Conservation (phyloP, 2,113 vertebrate genomes). For the Oplegnathus fasciatus region DNA sequence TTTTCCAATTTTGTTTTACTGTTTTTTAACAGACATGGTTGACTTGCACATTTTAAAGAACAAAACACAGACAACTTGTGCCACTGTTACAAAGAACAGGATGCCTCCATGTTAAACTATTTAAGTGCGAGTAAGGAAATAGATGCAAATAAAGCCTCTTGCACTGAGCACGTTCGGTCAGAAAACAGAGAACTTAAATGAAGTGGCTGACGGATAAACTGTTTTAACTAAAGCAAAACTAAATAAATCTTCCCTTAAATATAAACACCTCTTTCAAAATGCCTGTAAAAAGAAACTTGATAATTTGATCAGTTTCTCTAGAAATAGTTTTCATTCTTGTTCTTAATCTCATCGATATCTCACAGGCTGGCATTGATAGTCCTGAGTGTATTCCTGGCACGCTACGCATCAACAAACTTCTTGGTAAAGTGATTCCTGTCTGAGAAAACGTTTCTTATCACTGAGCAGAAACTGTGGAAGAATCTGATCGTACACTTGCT, state of each 20-base stretch:
- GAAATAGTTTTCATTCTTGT: slow-evolving; percentile 32
- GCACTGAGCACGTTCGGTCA: neutral
- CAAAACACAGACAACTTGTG: too few relatives aligned
- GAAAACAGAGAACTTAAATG: neutral
- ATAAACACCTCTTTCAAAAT: slow-evolving; percentile 11
- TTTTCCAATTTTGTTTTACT: too few relatives aligned
- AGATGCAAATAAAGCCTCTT: too few relatives aligned
- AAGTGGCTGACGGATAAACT: neutral
- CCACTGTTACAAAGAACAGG: too few relatives aligned
- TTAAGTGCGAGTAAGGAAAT: neutral
- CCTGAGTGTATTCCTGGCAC: slow-evolving; percentile 17
- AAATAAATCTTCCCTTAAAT: slow-evolving; percentile 5
- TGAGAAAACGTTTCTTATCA: slow-evolving; percentile 45
- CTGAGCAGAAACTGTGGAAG: slow-evolving; percentile 15
- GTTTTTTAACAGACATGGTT: too few relatives aligned
- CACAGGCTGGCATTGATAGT: neutral
- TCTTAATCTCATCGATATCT: slow-evolving; percentile 18
- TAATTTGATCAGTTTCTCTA: neutral
- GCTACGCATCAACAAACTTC: slow-evolving; percentile 4
- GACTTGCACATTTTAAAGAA: too few relatives aligned
- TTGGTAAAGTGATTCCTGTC: slow-evolving; percentile 23
- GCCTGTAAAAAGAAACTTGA: neutral
- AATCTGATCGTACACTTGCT: slow-evolving; percentile 31
- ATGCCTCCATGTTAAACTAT: too few relatives aligned
- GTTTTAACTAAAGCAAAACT: too few relatives aligned